Percentiles rank a stretch among this genome's conserved stretches.
Conservation (phyloP, 2,797 vertebrate species). For the Betta splendens region DNA sequence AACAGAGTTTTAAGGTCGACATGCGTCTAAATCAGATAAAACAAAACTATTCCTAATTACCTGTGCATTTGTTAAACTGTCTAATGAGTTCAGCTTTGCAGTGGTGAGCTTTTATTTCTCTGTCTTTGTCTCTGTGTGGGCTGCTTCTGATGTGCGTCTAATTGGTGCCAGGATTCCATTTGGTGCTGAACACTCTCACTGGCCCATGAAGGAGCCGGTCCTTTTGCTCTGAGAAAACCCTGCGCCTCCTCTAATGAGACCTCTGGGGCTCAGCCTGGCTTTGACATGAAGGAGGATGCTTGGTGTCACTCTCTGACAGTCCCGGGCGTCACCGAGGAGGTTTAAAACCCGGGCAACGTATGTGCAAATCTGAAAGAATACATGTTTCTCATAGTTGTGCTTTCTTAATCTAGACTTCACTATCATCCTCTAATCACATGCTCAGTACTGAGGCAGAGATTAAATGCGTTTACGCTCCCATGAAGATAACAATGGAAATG, state of each 20-base stretch:
- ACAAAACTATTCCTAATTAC: background rate
- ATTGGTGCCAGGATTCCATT: slow-evolving; percentile 65
- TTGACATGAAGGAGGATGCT: slow-evolving; percentile 57
- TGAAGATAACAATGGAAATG: slow-evolving; percentile 51
- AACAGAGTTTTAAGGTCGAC: too few relatives aligned
- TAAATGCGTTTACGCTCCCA: slow-evolving; percentile 32
- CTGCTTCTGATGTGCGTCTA: slow-evolving; percentile 57
- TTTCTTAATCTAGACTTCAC: slow-evolving; percentile 13
- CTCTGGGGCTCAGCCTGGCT: slow-evolving; percentile 65
- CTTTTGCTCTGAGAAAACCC: slow-evolving; percentile 55
- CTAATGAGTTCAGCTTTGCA: background rate
- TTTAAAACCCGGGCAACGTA: slow-evolving; percentile 25
- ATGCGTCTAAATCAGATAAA: too few relatives aligned
- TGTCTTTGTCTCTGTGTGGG: slow-evolving; percentile 10
- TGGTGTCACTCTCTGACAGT: slow-evolving; percentile 46
- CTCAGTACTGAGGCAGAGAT: slow-evolving; percentile 40
- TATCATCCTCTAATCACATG: slow-evolving; percentile 54
- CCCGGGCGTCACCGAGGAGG: slow-evolving; percentile 27
- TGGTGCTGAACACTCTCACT: slow-evolving; percentile 57
- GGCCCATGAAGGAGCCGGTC: slow-evolving; percentile 67
- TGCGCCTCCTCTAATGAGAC: slow-evolving; percentile 74
- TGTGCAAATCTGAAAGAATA: slow-evolving; percentile 24
- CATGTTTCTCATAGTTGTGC: slow-evolving; percentile 13
- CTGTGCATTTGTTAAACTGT: background rate
- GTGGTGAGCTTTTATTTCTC: slow-evolving; percentile 20